Percentiles rank a stretch among this genome's conserved stretches.
These are phyloP conservation scores for Hydrolagus colliei DNA, from an alignment of 2,797 vertebrate species.

Conservation along the genomic window DNA sequence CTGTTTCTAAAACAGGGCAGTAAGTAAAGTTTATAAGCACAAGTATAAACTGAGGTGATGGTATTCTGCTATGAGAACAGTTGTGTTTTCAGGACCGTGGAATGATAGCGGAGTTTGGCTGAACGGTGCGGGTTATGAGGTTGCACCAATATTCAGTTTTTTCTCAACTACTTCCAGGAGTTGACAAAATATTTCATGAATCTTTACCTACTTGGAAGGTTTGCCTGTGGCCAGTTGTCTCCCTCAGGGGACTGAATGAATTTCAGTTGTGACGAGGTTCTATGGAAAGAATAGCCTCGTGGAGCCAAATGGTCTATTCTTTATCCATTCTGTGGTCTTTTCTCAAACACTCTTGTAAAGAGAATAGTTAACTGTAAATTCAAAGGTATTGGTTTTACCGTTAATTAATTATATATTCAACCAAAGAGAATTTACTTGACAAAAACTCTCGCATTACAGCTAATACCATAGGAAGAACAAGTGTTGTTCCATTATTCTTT, in stretches of 20 bases:
- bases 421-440: background rate
- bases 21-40: too few species aligned
- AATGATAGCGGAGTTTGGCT: background rate
- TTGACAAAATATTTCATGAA: background rate
- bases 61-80: background rate
- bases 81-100: background rate
- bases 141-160: background rate
- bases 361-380: background rate
- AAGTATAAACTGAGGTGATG: too few species aligned
- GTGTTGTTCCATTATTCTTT: background rate
- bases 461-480: background rate
- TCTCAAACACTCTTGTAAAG: background rate
- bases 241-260: too few species aligned
- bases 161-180: background rate
- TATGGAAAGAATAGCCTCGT: too few species aligned
- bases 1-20: too few species aligned
- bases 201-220: background rate
- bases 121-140: background rate
- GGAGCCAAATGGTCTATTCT: background rate
- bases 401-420: background rate
- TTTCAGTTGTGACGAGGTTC: too few species aligned
- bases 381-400: background rate
- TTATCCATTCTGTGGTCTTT: too few species aligned
- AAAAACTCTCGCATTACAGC: background rate
- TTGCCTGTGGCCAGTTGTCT: background rate